Conservation (phyloP, 2,888 invertebrate genomes). For the Dusona sp. region DNA sequence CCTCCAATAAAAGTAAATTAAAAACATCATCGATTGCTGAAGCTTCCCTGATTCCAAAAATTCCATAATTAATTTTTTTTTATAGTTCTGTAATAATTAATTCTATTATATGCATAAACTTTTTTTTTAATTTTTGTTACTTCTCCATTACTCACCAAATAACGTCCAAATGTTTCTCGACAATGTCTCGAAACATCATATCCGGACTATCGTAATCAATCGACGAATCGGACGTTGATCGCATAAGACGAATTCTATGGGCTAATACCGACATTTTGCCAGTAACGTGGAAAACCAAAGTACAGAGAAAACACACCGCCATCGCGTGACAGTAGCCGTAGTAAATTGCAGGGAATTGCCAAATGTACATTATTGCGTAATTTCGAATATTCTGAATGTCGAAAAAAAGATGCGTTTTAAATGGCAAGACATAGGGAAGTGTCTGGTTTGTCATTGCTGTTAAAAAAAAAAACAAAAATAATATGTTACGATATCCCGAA, state of each 20-base stretch:
- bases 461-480: conserved; percentile 6
- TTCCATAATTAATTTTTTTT: conserved; percentile 28
- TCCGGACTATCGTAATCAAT: neutral
- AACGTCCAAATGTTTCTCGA: conserved; percentile 46
- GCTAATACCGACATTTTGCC: conserved; percentile 58
- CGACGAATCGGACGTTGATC: conserved; percentile 7
- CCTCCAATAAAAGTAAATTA: no score
- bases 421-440: conserved; percentile 45
- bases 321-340: conserved; percentile 40
- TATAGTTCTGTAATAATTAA: neutral
- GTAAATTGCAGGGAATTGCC: conserved; percentile 48
- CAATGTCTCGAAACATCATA: conserved; percentile 35
- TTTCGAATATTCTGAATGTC: conserved; percentile 25
- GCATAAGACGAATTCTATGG: conserved; percentile 39
- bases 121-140: neutral
- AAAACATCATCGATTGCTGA: no score
- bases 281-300: conserved; percentile 58
- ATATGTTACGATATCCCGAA: neutral
- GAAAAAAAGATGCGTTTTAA: conserved; percentile 51
- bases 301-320: no score
- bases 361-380: conserved; percentile 50
- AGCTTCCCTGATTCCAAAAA: no score
- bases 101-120: neutral
- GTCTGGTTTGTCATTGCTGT: conserved; percentile 49
- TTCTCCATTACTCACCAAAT: conserved; percentile 47